A percentile compares a stretch with the other conserved stretches of the same genome.
phyloP scores from a whole-genome alignment of 2,888 invertebrate species.

The Plutella xylostella region DNA sequence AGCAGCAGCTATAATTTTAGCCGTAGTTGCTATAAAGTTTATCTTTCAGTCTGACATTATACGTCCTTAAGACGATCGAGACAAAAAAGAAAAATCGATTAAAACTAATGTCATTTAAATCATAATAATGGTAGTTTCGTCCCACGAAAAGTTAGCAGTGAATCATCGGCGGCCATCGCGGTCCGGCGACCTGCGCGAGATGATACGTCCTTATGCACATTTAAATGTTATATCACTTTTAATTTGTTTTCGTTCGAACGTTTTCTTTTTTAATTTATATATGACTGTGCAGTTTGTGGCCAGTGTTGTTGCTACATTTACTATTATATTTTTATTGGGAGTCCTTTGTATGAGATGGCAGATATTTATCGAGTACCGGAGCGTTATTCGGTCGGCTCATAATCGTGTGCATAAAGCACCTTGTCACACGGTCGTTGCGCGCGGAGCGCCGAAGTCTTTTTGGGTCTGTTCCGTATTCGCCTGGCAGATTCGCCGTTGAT shows the following conservation, averaged over 20 bases:
- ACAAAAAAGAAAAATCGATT: too few species aligned
- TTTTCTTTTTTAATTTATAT: slow-evolving; percentile 57
- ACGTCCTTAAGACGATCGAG: too few species aligned
- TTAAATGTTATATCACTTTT: slow-evolving; percentile 36
- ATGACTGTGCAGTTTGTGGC: slow-evolving; percentile 64
- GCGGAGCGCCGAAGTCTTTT: slow-evolving; percentile 62
- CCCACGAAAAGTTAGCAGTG: slow-evolving; percentile 22
- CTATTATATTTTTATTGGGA: slow-evolving; percentile 69
- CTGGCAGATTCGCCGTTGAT: too few species aligned
- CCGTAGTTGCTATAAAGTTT: too few species aligned
- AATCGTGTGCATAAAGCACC: slow-evolving; percentile 69
- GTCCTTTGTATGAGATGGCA: slow-evolving; percentile 70
- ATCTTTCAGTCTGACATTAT: too few species aligned
- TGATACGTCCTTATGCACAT: slow-evolving; percentile 22
- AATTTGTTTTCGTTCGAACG: slow-evolving; percentile 44
- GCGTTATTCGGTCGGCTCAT: slow-evolving; percentile 66
- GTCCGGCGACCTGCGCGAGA: slow-evolving; percentile 26
- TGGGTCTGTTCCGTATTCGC: too few species aligned
- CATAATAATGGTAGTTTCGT: slow-evolving; percentile 7
- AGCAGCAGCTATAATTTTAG: neutral
- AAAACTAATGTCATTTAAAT: neutral
- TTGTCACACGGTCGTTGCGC: slow-evolving; percentile 69
- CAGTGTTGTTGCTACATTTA: slow-evolving; percentile 63
- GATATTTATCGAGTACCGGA: slow-evolving; percentile 69
- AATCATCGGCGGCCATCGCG: slow-evolving; percentile 21